Base-by-base conservation (phyloP, 2,113 vertebrate species). In the Gracilinanus agilis region DNA sequence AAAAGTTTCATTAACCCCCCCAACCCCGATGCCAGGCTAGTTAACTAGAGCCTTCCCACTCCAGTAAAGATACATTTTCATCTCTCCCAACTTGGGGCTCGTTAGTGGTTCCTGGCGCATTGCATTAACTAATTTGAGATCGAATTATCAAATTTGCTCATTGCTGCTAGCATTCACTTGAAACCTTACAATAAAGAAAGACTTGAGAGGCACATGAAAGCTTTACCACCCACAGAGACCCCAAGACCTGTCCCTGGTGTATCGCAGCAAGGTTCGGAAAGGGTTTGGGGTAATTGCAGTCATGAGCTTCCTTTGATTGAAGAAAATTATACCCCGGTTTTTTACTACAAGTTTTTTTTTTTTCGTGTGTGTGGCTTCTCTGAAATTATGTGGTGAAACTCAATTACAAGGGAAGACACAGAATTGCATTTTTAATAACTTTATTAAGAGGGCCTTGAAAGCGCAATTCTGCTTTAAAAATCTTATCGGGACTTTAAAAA, bases 101-200 rank as follows among this genome's bases (percentile, higher is more conserved):
- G 98, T 99, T 99, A 98, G 98, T 23, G 98, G 99, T 98, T 98
- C 96, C 98, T 98, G 98, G 98, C 98, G 98, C 98, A 91, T 98
- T 97, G 97, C 98, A 98, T 99, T 98, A 99, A 98, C 98, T 99
- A 98, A 99, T 99, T 99, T 99, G 98, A 98, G 98, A 98, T 98
- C 97, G 98, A 99, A 99, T 99, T 99, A 99, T 99, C 99, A 98
- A 99, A 99, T 99, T 99, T 99, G 98, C 99, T 99, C 99, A 98
- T 99, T 99, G 98, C 98, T 99, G 99, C 98, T 99, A 98, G 98
- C 98, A 98, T 98, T 99, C 99, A 99, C 99, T 99, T 99, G 98
- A 99, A 99, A 98, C 98, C 98, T 97, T 98, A 98, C 98, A 98
- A 98, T 99, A 98, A 99, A 99, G 99, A 98, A 98, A 97, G 96